phyloP scores from a whole-genome alignment of 2,113 vertebrate genomes.

The Gnathonemus echidnorhynchus region DNA sequence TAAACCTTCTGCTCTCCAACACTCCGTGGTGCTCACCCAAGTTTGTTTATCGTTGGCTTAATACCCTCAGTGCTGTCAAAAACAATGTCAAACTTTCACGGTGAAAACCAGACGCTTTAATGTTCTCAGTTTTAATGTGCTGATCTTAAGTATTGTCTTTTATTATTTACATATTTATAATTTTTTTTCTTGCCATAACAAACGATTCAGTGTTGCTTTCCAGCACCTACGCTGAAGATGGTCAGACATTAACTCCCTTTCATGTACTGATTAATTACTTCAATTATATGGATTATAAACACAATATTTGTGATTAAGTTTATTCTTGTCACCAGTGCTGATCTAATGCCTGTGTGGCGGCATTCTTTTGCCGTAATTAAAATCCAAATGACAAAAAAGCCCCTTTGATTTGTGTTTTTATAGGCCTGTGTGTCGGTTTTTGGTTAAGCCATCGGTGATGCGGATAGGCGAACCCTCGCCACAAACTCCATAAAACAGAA shows the following conservation, averaged over 20 bases:
- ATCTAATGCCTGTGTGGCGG: neutral
- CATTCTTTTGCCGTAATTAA: neutral
- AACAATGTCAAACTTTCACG: neutral
- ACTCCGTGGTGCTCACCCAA: neutral
- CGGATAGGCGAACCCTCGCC: neutral
- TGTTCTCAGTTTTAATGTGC: neutral
- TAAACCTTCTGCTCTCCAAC: neutral
- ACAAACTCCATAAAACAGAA: neutral
- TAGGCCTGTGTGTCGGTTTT: neutral
- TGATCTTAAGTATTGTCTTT: neutral
- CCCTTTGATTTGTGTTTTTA: neutral
- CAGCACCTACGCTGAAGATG: neutral
- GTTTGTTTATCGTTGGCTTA: neutral
- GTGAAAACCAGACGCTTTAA: neutral
- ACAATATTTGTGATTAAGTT: conserved; percentile 10
- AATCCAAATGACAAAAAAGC: neutral
- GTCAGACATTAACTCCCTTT: neutral
- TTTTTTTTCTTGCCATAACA: neutral
- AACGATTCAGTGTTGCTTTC: neutral
- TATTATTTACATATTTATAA: neutral
- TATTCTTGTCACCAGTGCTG: neutral
- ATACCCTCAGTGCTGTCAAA: neutral
- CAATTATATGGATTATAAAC: conserved; percentile 13
- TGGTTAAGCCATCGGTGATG: neutral
- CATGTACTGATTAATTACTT: conserved; percentile 1